Conservation (phyloP, 2,888 invertebrate genomes). For the Julus scandinavius region DNA sequence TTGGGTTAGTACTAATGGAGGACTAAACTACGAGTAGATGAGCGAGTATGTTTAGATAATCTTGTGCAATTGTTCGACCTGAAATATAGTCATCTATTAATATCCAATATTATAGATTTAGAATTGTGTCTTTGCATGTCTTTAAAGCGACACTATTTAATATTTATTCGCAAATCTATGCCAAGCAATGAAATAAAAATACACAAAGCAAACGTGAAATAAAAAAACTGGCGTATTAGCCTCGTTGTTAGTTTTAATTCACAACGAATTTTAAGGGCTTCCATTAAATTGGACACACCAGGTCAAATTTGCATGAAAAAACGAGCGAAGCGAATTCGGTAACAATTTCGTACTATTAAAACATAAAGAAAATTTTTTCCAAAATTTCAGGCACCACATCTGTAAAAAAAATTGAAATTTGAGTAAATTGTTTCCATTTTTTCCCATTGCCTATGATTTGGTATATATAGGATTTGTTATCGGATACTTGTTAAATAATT, state of each 20-base stretch:
- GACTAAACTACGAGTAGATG: neutral
- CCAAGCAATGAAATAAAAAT: constrained; percentile 39
- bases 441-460: neutral
- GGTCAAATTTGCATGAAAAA: constrained; percentile 37
- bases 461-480: constrained; percentile 3
- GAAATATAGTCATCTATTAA: neutral
- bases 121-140: neutral
- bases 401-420: neutral
- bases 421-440: neutral
- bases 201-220: constrained; percentile 11
- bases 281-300: constrained; percentile 45
- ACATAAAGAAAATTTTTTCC: neutral
- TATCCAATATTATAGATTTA: neutral
- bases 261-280: constrained; percentile 35
- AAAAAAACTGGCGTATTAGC: constrained; percentile 40
- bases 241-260: constrained; percentile 43
- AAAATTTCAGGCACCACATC: neutral
- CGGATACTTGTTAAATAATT: constrained; percentile 19
- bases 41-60: neutral
- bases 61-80: neutral
- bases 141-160: neutral
- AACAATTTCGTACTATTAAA: neutral
- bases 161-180: constrained; percentile 9
- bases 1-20: neutral
- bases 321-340: constrained; percentile 25